A percentile compares a stretch with the other conserved stretches of the same genome.
These are phyloP conservation scores for Phanerotoma sp. DNA, from an alignment of 2,888 invertebrate genomes.

Conservation along the genomic window DNA sequence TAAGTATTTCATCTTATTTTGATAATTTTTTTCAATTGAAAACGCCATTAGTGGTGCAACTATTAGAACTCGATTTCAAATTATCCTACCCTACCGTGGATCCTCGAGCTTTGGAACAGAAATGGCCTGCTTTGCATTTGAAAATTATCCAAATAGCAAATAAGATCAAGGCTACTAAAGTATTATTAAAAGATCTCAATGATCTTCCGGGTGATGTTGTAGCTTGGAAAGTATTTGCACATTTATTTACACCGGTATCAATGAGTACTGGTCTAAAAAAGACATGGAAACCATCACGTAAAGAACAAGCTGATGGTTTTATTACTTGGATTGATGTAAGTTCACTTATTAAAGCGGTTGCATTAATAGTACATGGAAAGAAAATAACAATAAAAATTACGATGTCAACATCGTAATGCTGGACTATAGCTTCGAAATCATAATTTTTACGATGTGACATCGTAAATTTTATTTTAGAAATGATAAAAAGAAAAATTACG, in stretches of 20 bases:
- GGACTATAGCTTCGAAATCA: too few relatives aligned
- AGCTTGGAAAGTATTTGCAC: neutral
- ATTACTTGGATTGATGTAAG: constrained; percentile 14
- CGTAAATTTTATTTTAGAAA: too few relatives aligned
- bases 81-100: neutral
- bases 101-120: neutral
- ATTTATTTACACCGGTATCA: neutral
- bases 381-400: too few relatives aligned
- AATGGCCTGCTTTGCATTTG: neutral
- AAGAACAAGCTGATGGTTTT: constrained; percentile 6
- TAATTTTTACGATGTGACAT: too few relatives aligned
- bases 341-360: too few relatives aligned
- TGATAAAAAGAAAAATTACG: too few relatives aligned
- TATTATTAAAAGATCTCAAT: neutral
- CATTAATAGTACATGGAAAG: too few relatives aligned
- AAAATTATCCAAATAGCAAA: neutral
- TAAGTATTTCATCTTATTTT: neutral
- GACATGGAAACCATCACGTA: constrained; percentile 4
- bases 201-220: neutral
- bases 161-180: neutral
- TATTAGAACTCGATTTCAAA: neutral
- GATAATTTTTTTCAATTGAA: neutral
- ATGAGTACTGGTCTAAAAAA: constrained; percentile 1
- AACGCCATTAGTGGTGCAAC: neutral
- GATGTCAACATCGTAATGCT: too few relatives aligned